Evolutionary conservation across 2,888 invertebrate species (phyloP).

Genomic region (Aspidapion aeneum): DNA sequence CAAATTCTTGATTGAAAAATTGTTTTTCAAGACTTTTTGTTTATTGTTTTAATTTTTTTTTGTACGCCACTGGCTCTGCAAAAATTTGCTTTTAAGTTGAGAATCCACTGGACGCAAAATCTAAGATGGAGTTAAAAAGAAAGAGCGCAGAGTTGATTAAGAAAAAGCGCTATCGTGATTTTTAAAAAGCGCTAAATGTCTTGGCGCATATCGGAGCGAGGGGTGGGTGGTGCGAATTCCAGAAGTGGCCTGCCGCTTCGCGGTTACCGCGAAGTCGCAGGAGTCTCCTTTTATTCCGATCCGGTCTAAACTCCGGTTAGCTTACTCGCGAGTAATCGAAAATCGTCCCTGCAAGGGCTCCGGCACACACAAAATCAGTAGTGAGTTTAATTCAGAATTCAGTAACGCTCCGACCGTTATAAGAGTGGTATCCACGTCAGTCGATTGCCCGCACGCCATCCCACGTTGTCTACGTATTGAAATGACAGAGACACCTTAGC

Average conservation of each 20-base stretch:
- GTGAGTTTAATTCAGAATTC: no score
- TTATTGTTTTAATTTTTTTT: no score
- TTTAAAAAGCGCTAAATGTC: slow-evolving; percentile 42
- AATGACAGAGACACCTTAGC: slow-evolving; percentile 16
- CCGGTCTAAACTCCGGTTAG: slow-evolving; percentile 20
- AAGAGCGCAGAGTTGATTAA: slow-evolving; percentile 44
- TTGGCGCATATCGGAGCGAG: slow-evolving; percentile 29
- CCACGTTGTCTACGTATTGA: slow-evolving; percentile 42
- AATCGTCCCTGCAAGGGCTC: slow-evolving; percentile 23
- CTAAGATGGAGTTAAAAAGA: slow-evolving; percentile 1
- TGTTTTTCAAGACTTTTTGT: no score
- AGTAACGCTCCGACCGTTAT: slow-evolving; percentile 39
- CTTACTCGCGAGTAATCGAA: slow-evolving; percentile 20
- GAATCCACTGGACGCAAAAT: neutral
- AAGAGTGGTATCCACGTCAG: slow-evolving; percentile 31
- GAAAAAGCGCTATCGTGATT: slow-evolving; percentile 42
- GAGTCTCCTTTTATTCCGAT: slow-evolving; percentile 24
- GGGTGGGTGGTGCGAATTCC: slow-evolving; percentile 45
- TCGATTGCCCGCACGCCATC: slow-evolving; percentile 31
- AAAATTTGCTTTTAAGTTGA: no score
- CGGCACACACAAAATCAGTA: neutral
- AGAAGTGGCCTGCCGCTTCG: slow-evolving; percentile 23
- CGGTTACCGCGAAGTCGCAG: slow-evolving; percentile 15
- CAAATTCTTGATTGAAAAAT: no score
- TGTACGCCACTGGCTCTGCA: no score